Conservation (phyloP, 2,888 invertebrate genomes). For the Drosophila tanythrix region DNA sequence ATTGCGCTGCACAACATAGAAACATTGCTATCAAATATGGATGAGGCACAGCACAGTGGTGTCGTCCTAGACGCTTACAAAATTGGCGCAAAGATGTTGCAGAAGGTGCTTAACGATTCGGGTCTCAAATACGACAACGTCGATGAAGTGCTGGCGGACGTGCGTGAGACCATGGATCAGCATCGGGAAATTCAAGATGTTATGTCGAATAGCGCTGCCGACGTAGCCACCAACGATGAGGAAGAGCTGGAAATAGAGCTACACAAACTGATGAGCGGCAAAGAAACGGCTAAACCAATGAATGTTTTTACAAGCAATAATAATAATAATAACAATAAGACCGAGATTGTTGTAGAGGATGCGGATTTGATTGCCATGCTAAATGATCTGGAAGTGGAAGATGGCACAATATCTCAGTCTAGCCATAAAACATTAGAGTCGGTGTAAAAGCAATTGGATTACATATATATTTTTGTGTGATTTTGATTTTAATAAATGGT, state of each 20-base stretch:
- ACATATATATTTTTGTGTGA: slow-evolving; percentile 8
- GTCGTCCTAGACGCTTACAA: slow-evolving; percentile 88
- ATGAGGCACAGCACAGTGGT: slow-evolving; percentile 87
- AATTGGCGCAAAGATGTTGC: slow-evolving; percentile 89
- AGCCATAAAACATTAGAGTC: slow-evolving; percentile 33
- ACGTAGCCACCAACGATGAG: slow-evolving; percentile 72
- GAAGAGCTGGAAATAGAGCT: slow-evolving; percentile 89
- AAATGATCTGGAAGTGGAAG: slow-evolving; percentile 76
- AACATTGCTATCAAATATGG: slow-evolving; percentile 86
- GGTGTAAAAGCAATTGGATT: slow-evolving; percentile 5
- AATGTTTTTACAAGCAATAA: slow-evolving; percentile 50
- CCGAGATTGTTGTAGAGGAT: slow-evolving; percentile 71
- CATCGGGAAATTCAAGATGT: slow-evolving; percentile 87
- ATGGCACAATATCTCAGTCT: slow-evolving; percentile 54
- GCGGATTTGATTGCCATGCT: slow-evolving; percentile 79
- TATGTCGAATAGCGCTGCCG: slow-evolving; percentile 79
- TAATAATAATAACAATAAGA: slow-evolving; percentile 51
- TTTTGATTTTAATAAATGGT: slow-evolving; percentile 30
- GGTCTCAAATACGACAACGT: slow-evolving; percentile 89
- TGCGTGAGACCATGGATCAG: slow-evolving; percentile 87
- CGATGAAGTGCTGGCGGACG: slow-evolving; percentile 89
- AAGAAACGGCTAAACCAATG: not conserved
- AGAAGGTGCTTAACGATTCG: slow-evolving; percentile 87
- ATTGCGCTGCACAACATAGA: slow-evolving; percentile 87
- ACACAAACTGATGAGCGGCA: slow-evolving; percentile 86